phyloP scores from a whole-genome alignment of 2,797 vertebrate genomes.

The Esox masquinongy region DNA sequence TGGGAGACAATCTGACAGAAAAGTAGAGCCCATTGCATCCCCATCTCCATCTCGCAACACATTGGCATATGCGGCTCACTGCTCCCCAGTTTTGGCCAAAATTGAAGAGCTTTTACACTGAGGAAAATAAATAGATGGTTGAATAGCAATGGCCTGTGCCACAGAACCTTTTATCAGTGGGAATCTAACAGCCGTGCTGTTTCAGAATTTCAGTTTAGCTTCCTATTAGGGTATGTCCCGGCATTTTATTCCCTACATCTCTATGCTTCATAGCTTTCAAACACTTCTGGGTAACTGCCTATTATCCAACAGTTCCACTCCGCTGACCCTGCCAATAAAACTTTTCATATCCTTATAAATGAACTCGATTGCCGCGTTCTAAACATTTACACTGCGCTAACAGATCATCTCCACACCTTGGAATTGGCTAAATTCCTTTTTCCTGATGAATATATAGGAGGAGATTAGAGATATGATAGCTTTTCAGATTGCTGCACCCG shows the following conservation, averaged over 20 bases:
- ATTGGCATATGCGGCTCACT: slow-evolving; percentile 81
- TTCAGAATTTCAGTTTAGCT: slow-evolving; percentile 95
- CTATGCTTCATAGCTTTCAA: slow-evolving; percentile 95
- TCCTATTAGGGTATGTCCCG: slow-evolving; percentile 99
- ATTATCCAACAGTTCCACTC: slow-evolving; percentile 99
- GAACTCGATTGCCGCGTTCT: slow-evolving; percentile 99
- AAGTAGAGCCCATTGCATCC: slow-evolving; percentile 77
- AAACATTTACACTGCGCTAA: slow-evolving; percentile 99
- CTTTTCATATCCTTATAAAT: slow-evolving; percentile 99
- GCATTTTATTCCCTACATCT: slow-evolving; percentile 98
- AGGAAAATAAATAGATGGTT: slow-evolving; percentile 83
- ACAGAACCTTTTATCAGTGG: slow-evolving; percentile 83
- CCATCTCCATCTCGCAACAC: slow-evolving; percentile 78
- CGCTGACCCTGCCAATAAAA: slow-evolving; percentile 99
- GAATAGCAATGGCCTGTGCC: slow-evolving; percentile 82
- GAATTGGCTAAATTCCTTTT: slow-evolving; percentile 99
- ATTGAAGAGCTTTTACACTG: slow-evolving; percentile 81
- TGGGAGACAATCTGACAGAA: slow-evolving; percentile 72
- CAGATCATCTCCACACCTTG: slow-evolving; percentile 99
- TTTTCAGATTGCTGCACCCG: slow-evolving; percentile 99
- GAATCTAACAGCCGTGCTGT: slow-evolving; percentile 84
- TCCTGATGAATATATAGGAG: slow-evolving; percentile 99
- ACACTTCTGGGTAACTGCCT: slow-evolving; percentile 99
- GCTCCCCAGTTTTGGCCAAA: slow-evolving; percentile 81
- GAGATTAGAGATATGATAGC: slow-evolving; percentile 99